These are phyloP conservation scores for Petrocephalus sullivani DNA, from an alignment of 2,797 vertebrate genomes.

Conservation along the genomic window DNA sequence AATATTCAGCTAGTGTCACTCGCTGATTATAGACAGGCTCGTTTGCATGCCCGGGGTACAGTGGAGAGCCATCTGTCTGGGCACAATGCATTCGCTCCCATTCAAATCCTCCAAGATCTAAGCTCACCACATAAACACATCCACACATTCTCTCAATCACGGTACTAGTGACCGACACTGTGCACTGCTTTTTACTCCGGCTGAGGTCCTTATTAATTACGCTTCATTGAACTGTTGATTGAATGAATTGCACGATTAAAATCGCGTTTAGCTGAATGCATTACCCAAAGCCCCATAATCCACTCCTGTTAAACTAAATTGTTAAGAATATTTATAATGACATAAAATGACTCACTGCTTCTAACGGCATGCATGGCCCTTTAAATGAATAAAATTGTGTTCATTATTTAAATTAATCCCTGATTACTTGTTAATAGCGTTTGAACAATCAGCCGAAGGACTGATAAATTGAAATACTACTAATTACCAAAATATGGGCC, in stretches of 20 bases:
- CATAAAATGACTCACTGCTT: neutral
- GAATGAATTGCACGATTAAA: slow-evolving; percentile 4
- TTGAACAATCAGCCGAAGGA: slow-evolving; percentile 6
- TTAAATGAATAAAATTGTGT: neutral
- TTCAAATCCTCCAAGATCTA: neutral
- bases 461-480: neutral
- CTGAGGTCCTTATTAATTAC: neutral
- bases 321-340: slow-evolving; percentile 11
- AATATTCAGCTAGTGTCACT: slow-evolving; percentile 3
- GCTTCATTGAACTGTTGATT: neutral
- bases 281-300: neutral
- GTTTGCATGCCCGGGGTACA: neutral
- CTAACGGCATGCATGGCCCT: neutral
- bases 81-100: neutral
- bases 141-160: neutral
- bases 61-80: slow-evolving; percentile 3
- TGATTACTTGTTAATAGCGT: neutral
- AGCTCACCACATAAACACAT: neutral
- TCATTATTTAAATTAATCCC: slow-evolving; percentile 11
- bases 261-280: neutral
- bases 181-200: neutral
- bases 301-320: neutral
- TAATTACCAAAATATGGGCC: neutral
- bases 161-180: neutral
- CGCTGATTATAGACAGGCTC: neutral